Conservation (phyloP, 2,797 vertebrate species). For the Falco rusticolus region DNA sequence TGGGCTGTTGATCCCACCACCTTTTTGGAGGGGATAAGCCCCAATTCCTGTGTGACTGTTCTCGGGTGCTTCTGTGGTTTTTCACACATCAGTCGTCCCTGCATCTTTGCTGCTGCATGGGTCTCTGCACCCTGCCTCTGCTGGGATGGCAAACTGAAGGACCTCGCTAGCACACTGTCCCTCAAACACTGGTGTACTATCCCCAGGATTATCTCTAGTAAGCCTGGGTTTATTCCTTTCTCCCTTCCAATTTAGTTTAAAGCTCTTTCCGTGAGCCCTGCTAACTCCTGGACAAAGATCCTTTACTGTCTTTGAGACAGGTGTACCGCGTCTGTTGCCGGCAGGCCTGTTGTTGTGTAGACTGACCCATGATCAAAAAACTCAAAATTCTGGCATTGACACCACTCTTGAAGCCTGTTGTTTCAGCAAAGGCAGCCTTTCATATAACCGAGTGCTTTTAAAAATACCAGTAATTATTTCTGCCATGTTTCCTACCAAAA, state of each 20-base stretch:
- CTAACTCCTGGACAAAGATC: neutral
- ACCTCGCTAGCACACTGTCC: neutral
- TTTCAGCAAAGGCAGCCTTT: neutral
- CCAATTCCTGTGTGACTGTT: too few species aligned
- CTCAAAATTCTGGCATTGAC: neutral
- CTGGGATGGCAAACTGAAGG: too few species aligned
- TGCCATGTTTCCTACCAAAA: neutral
- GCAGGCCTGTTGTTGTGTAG: neutral
- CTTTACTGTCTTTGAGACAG: neutral
- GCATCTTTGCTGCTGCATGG: too few species aligned
- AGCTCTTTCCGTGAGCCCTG: too few species aligned
- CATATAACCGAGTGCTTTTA: neutral
- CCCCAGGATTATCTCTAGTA: too few species aligned
- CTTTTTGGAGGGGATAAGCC: too few species aligned
- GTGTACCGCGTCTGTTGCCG: neutral
- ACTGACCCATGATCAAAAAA: neutral
- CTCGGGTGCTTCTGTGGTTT: too few species aligned
- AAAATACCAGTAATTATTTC: neutral
- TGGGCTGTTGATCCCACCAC: too few species aligned
- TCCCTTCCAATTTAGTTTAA: too few species aligned
- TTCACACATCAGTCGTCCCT: too few species aligned
- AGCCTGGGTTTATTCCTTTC: too few species aligned
- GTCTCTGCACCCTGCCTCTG: too few species aligned
- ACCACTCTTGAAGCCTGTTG: neutral
- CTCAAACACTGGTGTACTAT: neutral